Base-by-base conservation (phyloP, 1,140 invertebrate species). In the Aphelinus atriplicis region DNA sequence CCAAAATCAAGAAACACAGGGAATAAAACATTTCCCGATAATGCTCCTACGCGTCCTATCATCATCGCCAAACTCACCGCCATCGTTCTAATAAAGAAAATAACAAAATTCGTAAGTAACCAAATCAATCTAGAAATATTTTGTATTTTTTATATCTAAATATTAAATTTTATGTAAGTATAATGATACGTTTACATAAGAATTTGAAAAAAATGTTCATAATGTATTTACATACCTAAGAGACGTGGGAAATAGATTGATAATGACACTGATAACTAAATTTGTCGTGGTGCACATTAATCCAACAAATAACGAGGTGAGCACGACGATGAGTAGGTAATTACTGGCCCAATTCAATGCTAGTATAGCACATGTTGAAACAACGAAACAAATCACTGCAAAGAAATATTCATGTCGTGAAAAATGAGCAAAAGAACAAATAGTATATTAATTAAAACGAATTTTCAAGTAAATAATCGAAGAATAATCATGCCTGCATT, bases 221-320 rank as follows among this genome's bases (percentile, higher is more conserved):
- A 3, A 57, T 57, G 4, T 57, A 57, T 74, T 26, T 26, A 26
- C 26, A 26, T 80, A 90, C 90, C 90, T 88, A 55, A 90, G 82
- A 42, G 87, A 82, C 1, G 90, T 91, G 56, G 90, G 90, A 77
- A 91, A 91, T 7, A 90, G 80, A n/a, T 91, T 89, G 1, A 92
- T 90, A 1, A 87, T 86, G 62, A 90, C 88, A 47, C 88, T 88
- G 2, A 91, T 86, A 3, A 91, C 78, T 0, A 89, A 84, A 26
- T 26, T 26, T 26, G 26, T 26, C 26, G 26, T 26, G 26, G 26
- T 26, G 26, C 26, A 26, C 26, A 26, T 26, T 26, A 26, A 26
- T 26, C 26, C 26, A 26, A 26, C 26, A 26, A 26, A 26, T 26
- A 26, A 26, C 26, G 26, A 26, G 26, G 26, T 26, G 26, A 26